phyloP scores from a whole-genome alignment of 2,888 invertebrate genomes.

The Cataglyphis albicans region DNA sequence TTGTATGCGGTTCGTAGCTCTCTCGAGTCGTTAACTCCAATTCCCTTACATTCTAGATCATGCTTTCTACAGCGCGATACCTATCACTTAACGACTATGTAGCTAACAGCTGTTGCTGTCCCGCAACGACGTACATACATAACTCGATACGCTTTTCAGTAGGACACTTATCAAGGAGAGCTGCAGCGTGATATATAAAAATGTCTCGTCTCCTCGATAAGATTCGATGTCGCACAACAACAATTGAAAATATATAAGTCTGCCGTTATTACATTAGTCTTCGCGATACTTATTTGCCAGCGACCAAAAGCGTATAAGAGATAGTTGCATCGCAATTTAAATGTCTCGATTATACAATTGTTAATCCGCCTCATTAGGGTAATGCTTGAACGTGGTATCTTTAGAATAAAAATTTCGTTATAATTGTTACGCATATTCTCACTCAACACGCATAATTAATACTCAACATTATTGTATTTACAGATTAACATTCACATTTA shows the following conservation, averaged over 20 bases:
- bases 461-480: conserved; percentile 31
- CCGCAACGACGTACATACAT: conserved; percentile 34
- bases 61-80: conserved; percentile 56
- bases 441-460: conserved; percentile 22
- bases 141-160: conserved; percentile 48
- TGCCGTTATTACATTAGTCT: conserved; percentile 32
- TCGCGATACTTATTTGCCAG: conserved; percentile 19
- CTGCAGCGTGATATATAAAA: conserved; percentile 49
- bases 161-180: conserved; percentile 46
- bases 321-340: conserved; percentile 15
- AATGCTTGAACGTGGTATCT: conserved; percentile 37
- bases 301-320: conserved; percentile 41
- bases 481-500: conserved; percentile 30
- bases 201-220: conserved; percentile 45
- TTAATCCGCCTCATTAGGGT: conserved; percentile 11
- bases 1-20: conserved; percentile 41
- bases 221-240: conserved; percentile 58
- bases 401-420: conserved; percentile 40
- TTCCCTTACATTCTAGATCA: conserved; percentile 61
- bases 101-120: conserved; percentile 44
- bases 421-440: conserved; percentile 11
- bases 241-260: conserved; percentile 47
- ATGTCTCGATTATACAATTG: conserved; percentile 22
- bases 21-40: conserved; percentile 51
- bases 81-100: conserved; percentile 60